Percentiles rank a stretch among this genome's conserved stretches.
phyloP scores from a whole-genome alignment of 2,888 invertebrate species.

The Lamellibrachia satsuma region DNA sequence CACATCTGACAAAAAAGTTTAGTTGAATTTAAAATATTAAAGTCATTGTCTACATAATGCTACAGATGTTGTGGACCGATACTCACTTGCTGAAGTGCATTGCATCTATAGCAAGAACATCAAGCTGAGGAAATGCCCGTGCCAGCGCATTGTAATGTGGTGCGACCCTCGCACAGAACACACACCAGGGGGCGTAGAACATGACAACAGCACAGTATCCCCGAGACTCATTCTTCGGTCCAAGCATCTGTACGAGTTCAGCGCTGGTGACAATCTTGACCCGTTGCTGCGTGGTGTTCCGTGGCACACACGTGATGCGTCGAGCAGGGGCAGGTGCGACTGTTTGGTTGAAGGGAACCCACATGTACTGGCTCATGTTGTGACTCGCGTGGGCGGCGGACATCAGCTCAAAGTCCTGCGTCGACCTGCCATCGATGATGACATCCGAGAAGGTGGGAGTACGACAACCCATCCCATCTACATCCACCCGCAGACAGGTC shows the following conservation, averaged over 20 bases:
- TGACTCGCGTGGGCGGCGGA: neutral
- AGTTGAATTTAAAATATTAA: neutral
- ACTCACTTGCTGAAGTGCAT: conserved; percentile 75
- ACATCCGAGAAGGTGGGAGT: neutral
- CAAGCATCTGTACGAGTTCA: conserved; percentile 74
- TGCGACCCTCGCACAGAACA: conserved; percentile 88
- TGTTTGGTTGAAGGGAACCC: neutral
- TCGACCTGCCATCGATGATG: neutral
- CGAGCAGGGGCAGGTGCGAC: neutral
- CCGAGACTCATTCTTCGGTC: conserved; percentile 69
- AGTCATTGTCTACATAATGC: neutral
- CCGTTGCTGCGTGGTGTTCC: neutral
- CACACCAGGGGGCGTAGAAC: conserved; percentile 89
- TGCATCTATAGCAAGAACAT: conserved; percentile 88
- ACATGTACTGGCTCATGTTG: neutral
- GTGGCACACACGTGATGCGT: conserved; percentile 23
- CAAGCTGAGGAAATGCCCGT: conserved; percentile 84
- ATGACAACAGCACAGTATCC: conserved; percentile 75
- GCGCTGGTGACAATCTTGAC: conserved; percentile 77
- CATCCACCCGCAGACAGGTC: neutral
- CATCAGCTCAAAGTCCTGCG: neutral
- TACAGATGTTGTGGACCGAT: neutral
- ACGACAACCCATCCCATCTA: neutral
- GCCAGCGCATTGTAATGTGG: conserved; percentile 91
- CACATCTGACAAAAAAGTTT: neutral